phyloP scores from a whole-genome alignment of 64 coral and sea anemone species.

The Acropora yongei region DNA sequence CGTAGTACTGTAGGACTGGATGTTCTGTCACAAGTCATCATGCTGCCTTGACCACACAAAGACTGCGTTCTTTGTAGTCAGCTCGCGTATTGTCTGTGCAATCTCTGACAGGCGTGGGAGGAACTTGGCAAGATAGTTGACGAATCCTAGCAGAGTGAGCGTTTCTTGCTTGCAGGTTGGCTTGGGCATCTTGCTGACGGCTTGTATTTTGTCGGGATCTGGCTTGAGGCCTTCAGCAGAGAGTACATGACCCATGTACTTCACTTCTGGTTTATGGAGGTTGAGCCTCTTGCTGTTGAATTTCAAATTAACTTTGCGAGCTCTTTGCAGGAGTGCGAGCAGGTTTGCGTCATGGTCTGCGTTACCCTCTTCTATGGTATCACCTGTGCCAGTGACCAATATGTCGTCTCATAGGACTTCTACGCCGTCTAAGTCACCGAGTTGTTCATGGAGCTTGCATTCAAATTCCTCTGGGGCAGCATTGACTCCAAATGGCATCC shows the following conservation, averaged over 20 bases:
- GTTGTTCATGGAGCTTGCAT: conserved; percentile 37
- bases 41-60: conserved; percentile 59
- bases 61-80: conserved; percentile 32
- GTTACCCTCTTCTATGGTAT: conserved; percentile 49
- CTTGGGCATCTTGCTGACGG: conserved; percentile 50
- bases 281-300: conserved; percentile 72
- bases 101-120: conserved; percentile 57
- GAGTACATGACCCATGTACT: conserved; percentile 65
- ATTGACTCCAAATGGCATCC: conserved; percentile 66
- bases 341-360: conserved; percentile 61
- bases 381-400: conserved; percentile 37
- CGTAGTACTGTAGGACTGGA: conserved; percentile 55
- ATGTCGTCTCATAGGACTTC: conserved; percentile 57
- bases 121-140: conserved; percentile 60
- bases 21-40: conserved; percentile 52
- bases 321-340: conserved; percentile 18
- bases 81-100: conserved; percentile 45
- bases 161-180: conserved; percentile 58
- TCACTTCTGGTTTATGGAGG: conserved; percentile 53
- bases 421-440: conserved; percentile 42
- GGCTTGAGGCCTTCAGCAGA: conserved; percentile 42
- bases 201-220: conserved; percentile 62
- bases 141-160: conserved; percentile 58
- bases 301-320: conserved; percentile 62
- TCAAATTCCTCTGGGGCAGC: conserved; percentile 65